Base-by-base conservation (phyloP, 2,888 invertebrate genomes). In the Chrysomela aeneicollis region DNA sequence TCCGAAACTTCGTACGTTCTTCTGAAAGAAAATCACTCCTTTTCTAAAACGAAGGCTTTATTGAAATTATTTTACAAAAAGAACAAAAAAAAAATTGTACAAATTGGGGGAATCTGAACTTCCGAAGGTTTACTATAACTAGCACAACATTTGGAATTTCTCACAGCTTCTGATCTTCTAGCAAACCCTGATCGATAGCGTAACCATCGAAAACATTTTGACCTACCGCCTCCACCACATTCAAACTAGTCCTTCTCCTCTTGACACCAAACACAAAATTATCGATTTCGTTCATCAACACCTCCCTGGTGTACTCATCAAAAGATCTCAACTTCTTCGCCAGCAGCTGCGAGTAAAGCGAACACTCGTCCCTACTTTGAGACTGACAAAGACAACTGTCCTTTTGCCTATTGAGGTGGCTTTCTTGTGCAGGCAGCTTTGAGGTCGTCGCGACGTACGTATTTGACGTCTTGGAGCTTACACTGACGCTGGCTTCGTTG, bases 281-380 rank as follows among this genome's bases (percentile, higher is more conserved):
- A n/a, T 54, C 54, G n/a, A 54, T 54, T 32, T 54, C 54, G 9
- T 54, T 30, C 54, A 54, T 54, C 18, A 54, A 21, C 10, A 54
- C n/a, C 6, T 54, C 54, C 19, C 54, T 32, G 10, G 18, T 54
- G 8, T 54, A 35, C 19, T 54, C 54, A 35, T 54, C 54, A 8
- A 54, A 54, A 19, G 54, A 54, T 35, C 54, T 54, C 10, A 54
- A 37, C 21, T 54, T 54, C 21, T 26, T 37, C 6, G 35, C 18
- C 37, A 54, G 18, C 10, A 54, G 21, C 19, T 54, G 54, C 12
- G 54, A 32, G 37, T 30, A 54, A 1, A 55, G n/a, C 2, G 42
- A 37, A 15, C 55, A 55, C 55, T 55, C 55, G 19, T 55, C 55
- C 21, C 15, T 55, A 21, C 42, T 42, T 15, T 21, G 42, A 6